Percentiles rank a stretch among this genome's conserved stretches.
Conservation (phyloP, 2,797 vertebrate species). For the Choloepus didactylus region DNA sequence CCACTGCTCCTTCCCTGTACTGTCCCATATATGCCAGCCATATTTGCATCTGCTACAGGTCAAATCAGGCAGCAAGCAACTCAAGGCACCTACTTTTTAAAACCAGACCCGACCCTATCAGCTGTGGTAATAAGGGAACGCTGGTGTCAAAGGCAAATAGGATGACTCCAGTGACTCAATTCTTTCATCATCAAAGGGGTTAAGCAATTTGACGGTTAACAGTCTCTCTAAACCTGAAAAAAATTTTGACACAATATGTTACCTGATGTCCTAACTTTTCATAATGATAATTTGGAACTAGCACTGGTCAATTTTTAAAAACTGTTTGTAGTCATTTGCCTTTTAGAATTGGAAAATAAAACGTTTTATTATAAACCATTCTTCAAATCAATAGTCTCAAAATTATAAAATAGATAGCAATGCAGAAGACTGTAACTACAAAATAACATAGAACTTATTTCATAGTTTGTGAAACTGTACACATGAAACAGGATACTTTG, state of each 20-base stretch:
- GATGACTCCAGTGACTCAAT: not conserved
- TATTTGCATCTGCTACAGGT: not conserved
- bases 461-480: not conserved
- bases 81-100: not conserved
- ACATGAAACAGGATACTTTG: not conserved
- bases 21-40: not conserved
- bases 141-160: not conserved
- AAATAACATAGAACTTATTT: not conserved
- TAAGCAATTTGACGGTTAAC: not conserved
- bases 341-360: constrained; percentile 42
- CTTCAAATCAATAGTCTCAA: not conserved
- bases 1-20: not conserved
- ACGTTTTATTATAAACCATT: not conserved
- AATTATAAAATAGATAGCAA: constrained; percentile 29
- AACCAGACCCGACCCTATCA: not conserved
- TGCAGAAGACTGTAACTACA: not conserved
- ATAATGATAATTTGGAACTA: not conserved
- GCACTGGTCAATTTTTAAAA: not conserved
- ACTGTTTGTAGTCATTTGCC: not conserved
- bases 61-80: not conserved
- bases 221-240: not conserved
- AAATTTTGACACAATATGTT: not conserved
- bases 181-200: constrained; percentile 5
- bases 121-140: not conserved
- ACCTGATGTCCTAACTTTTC: constrained; percentile 40